These are phyloP conservation scores for Polymixis lichenea DNA, from an alignment of 2,888 invertebrate species.

Conservation along the genomic window DNA sequence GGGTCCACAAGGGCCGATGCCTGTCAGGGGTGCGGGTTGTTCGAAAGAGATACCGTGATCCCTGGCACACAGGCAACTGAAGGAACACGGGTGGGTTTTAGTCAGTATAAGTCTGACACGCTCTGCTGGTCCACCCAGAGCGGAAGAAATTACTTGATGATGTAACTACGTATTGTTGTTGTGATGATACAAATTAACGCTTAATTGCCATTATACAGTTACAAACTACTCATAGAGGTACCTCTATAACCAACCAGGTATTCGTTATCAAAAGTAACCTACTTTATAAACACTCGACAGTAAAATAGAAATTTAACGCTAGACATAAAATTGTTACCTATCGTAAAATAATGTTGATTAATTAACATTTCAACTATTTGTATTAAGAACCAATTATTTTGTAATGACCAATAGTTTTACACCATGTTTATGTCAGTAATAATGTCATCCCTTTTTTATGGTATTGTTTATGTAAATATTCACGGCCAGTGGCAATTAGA, in stretches of 20 bases:
- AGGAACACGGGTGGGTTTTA: too few relatives aligned
- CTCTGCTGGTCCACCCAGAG: too few relatives aligned
- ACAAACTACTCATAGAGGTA: conserved; percentile 24
- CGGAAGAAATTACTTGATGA: too few relatives aligned
- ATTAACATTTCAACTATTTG: conserved; percentile 12
- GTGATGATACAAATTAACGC: neutral
- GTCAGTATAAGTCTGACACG: too few relatives aligned
- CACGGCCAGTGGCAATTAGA: neutral
- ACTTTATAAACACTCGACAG: conserved; percentile 27
- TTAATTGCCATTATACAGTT: conserved; percentile 7
- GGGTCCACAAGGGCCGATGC: too few relatives aligned
- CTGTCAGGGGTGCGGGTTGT: too few relatives aligned
- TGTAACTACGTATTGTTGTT: neutral
- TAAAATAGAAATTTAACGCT: conserved; percentile 27
- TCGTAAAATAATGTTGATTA: conserved; percentile 8
- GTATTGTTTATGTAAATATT: neutral
- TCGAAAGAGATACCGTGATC: too few relatives aligned
- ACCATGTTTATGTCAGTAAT: too few relatives aligned
- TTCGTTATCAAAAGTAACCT: conserved; percentile 54
- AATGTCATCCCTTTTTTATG: neutral
- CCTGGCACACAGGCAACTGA: too few relatives aligned
- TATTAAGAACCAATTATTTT: neutral
- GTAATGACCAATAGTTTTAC: neutral
- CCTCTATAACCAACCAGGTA: neutral
- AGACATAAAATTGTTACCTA: conserved; percentile 17